These are phyloP conservation scores for Ceratina calcarata DNA, from an alignment of 1,140 invertebrate species.

Conservation along the genomic window DNA sequence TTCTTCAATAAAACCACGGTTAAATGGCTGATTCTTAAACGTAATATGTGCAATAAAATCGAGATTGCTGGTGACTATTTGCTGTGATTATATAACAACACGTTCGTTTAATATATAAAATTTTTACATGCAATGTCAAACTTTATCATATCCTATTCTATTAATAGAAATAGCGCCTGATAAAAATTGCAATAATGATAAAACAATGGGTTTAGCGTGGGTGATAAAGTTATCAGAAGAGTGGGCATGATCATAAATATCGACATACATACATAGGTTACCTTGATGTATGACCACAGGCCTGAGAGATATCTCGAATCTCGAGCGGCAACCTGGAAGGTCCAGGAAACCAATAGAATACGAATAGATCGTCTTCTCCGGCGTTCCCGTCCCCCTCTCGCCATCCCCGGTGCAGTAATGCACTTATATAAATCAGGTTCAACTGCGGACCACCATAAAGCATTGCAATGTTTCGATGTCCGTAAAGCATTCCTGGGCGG, in stretches of 20 bases:
- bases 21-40: too few species aligned
- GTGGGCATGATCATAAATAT: constrained; percentile 25
- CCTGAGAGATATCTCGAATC: constrained; percentile 23
- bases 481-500: constrained; percentile 79
- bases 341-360: constrained; percentile 47
- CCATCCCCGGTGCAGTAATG: constrained; percentile 74
- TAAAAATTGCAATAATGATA: not conserved
- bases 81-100: too few species aligned
- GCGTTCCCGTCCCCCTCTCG: constrained; percentile 8
- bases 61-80: too few species aligned
- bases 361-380: constrained; percentile 43
- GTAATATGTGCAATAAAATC: too few species aligned
- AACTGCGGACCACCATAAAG: constrained; percentile 81
- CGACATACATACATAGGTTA: not conserved
- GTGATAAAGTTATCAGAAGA: not conserved
- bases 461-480: constrained; percentile 81
- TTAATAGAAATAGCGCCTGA: not conserved
- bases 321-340: constrained; percentile 40
- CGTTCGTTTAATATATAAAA: too few species aligned
- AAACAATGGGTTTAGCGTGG: not conserved
- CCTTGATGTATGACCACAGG: constrained; percentile 14
- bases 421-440: constrained; percentile 82
- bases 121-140: too few species aligned
- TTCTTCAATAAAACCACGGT: constrained; percentile 23
- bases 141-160: too few species aligned